phyloP scores from a whole-genome alignment of 2,888 invertebrate species.

The Cotesia congregata region DNA sequence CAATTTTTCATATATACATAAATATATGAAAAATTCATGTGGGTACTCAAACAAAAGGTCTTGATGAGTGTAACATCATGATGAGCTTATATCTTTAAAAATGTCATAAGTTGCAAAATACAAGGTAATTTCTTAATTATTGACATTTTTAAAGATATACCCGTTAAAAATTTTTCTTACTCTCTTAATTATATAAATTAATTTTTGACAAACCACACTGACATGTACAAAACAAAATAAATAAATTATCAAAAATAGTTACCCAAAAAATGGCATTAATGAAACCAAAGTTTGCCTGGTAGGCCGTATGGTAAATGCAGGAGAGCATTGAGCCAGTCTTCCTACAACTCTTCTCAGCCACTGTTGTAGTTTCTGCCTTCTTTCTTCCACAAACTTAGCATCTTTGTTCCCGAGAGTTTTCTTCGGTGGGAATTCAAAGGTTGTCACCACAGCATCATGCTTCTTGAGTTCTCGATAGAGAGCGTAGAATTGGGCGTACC shows the following conservation, averaged over 20 bases:
- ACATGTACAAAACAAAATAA: too few species aligned
- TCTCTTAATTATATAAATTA: conserved; percentile 3
- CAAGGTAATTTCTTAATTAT: too few species aligned
- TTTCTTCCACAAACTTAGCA: conserved; percentile 87
- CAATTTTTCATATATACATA: too few species aligned
- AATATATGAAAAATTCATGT: too few species aligned
- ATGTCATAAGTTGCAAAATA: too few species aligned
- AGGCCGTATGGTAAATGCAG: conserved; percentile 83
- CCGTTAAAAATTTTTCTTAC: too few species aligned
- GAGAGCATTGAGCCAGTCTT: conserved; percentile 77
- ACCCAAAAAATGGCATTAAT: conserved; percentile 91
- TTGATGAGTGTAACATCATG: too few species aligned
- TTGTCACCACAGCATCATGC: conserved; percentile 82
- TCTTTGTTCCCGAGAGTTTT: conserved; percentile 94
- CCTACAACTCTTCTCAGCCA: conserved; percentile 89
- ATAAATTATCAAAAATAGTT: conserved; percentile 53
- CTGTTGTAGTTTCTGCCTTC: conserved; percentile 86
- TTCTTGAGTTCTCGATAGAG: conserved; percentile 88
- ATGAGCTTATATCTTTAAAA: too few species aligned
- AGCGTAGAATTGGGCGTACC: conserved; percentile 93
- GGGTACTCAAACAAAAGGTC: too few species aligned
- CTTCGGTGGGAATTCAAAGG: conserved; percentile 94
- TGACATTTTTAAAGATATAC: too few species aligned
- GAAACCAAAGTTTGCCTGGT: conserved; percentile 84
- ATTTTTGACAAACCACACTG: neutral